Base-by-base conservation (phyloP, 2,797 vertebrate species). In the Avahi laniger region DNA sequence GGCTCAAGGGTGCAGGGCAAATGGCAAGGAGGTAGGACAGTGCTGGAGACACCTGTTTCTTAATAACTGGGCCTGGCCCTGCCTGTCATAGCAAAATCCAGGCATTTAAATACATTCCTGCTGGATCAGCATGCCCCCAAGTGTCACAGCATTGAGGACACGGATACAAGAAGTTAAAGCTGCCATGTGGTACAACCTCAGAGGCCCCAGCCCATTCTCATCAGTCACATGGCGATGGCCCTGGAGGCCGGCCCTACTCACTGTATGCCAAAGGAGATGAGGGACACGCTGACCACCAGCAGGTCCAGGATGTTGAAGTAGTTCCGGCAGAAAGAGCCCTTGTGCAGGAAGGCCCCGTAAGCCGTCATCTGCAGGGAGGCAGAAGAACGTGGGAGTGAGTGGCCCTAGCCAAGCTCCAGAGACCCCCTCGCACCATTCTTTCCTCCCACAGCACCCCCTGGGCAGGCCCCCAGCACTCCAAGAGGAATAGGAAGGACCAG, bases 241-340 rank as follows among this genome's bases (percentile, higher is more conserved):
- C 69, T 85, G 7, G 50, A 43, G n/a, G 30, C 52, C 20, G 67
- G 33, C 24, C 3, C 95, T 97, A 99, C 99, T 99, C 98, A 99
- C 99, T 99, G 99, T 98, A 99, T 99, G 97, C 99, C 99, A 96
- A 99, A 99, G 94, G 99, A 99, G 99, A 99, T 99, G 99, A 99
- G 99, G 65, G 99, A 99, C 97, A 99, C 99, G 87, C 99, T 99
- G 99, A 99, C 99, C 98, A 99, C 99, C 98, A 99, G 99, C 98
- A 99, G 99, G 98, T 99, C 99, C 97, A 99, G 96, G 98, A 99
- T 99, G 98, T 99, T 99, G 98, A 99, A 99, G 98, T 99, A 99
- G 98, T 99, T 99, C 95, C 99, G 99, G 98, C 99, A 99, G 98
- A 99, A 99, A 91, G 99, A 99, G 96, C 99, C 99, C 98, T 99